Percentiles rank a stretch among this genome's conserved stretches.
These are phyloP conservation scores for Mizuhopecten yessoensis DNA, from an alignment of 1,140 invertebrate species.

Conservation along the genomic window DNA sequence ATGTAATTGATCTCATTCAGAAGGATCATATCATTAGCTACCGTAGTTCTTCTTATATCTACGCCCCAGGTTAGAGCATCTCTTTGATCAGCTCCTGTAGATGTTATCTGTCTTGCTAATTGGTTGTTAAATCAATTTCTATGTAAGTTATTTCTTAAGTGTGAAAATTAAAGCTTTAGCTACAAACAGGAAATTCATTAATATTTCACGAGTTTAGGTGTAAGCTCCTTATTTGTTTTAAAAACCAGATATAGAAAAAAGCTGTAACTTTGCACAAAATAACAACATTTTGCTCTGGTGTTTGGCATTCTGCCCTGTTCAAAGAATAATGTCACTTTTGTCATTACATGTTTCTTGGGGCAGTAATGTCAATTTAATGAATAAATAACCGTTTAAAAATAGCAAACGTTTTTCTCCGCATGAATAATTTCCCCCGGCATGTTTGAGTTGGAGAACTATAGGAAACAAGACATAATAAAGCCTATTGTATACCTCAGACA, in stretches of 20 bases:
- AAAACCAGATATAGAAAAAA: too few species aligned
- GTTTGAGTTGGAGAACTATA: background rate
- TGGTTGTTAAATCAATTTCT: too few species aligned
- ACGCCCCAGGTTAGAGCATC: background rate
- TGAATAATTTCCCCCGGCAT: constrained; percentile 7
- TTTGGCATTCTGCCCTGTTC: background rate
- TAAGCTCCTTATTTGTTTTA: too few species aligned
- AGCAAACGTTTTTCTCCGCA: background rate
- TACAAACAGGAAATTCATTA: too few species aligned
- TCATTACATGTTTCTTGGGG: background rate
- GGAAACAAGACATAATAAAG: background rate
- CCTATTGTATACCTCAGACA: background rate
- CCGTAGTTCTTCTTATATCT: background rate
- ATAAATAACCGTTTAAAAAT: background rate
- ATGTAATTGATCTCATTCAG: background rate
- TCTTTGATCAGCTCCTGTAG: background rate
- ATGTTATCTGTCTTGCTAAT: too few species aligned
- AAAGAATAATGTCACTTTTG: constrained; percentile 2
- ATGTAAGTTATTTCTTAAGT: too few species aligned
- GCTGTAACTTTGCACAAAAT: too few species aligned
- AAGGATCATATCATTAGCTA: constrained; percentile 9
- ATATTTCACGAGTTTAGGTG: too few species aligned
- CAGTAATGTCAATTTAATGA: constrained; percentile 17
- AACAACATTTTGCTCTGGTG: too few species aligned
- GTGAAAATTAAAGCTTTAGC: too few species aligned